Evolutionary conservation across 2,888 invertebrate genomes (phyloP).

Genomic region (Hypercompe scribonia): DNA sequence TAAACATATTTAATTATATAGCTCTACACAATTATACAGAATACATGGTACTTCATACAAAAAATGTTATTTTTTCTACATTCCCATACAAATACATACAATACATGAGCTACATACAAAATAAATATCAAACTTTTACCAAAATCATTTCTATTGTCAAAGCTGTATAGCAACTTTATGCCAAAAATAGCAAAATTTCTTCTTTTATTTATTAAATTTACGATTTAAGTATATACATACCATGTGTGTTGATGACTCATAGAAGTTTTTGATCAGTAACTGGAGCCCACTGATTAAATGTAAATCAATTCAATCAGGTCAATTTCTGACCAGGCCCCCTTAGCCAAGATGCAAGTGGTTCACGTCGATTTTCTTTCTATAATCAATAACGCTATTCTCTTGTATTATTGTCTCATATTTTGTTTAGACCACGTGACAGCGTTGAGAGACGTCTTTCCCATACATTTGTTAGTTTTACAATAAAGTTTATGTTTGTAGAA

Average conservation of each 20-base stretch:
- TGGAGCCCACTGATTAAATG: background rate
- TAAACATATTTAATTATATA: slow-evolving; percentile 41
- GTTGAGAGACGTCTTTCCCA: no score
- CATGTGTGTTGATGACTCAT: background rate
- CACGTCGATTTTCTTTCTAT: no score
- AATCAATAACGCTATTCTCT: no score
- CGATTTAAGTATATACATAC: background rate
- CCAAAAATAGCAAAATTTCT: background rate
- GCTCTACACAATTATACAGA: slow-evolving; percentile 53
- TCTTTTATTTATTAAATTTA: background rate
- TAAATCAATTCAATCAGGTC: no score
- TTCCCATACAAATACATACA: slow-evolving; percentile 47
- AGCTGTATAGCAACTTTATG: slow-evolving; percentile 6
- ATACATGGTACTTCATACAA: slow-evolving; percentile 49
- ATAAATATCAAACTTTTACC: slow-evolving; percentile 10
- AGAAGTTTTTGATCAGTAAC: background rate
- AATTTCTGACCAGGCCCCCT: no score
- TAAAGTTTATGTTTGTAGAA: no score
- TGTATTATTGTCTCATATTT: no score
- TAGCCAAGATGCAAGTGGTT: no score
- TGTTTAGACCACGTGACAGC: no score
- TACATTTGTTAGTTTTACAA: no score
- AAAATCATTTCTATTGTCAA: slow-evolving; percentile 7
- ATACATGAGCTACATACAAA: slow-evolving; percentile 35
- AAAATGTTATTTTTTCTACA: slow-evolving; percentile 43